Evolutionary conservation across 2,888 invertebrate species (phyloP).

Genomic region (Orchestes rusci): DNA sequence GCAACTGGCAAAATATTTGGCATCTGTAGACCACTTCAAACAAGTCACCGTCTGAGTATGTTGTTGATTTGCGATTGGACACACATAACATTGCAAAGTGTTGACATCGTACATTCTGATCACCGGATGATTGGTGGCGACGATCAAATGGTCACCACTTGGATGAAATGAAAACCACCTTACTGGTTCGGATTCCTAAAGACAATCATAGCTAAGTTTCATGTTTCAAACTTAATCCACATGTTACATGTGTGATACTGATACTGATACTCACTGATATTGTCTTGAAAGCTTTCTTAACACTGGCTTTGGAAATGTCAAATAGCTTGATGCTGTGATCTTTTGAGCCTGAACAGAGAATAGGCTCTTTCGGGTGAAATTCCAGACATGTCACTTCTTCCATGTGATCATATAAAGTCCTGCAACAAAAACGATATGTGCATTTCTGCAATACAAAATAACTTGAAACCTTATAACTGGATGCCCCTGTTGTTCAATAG

Average conservation of each 20-base stretch:
- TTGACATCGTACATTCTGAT: conserved; percentile 90
- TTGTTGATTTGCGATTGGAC: conserved; percentile 79
- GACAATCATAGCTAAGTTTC: no score
- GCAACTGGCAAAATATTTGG: conserved; percentile 71
- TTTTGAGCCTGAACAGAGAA: conserved; percentile 89
- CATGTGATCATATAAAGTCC: conserved; percentile 94
- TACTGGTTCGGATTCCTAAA: conserved; percentile 84
- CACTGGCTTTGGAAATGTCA: conserved; percentile 97
- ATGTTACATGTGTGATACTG: no score
- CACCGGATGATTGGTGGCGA: conserved; percentile 87
- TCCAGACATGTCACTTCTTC: conserved; percentile 96
- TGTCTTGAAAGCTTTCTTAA: conserved; percentile 94
- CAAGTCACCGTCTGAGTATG: conserved; percentile 72
- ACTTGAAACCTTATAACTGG: conserved; percentile 85
- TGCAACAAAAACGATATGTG: conserved; percentile 29
- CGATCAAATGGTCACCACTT: conserved; percentile 87
- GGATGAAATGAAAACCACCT: conserved; percentile 92
- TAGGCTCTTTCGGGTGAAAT: conserved; percentile 93
- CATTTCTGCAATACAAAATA: no score
- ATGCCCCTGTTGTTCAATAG: conserved; percentile 89
- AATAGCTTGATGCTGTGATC: conserved; percentile 95
- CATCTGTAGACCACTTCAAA: conserved; percentile 54
- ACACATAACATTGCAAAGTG: conserved; percentile 93
- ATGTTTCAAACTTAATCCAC: no score
- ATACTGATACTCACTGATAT: conserved; percentile 58